Percentiles rank a stretch among this genome's conserved stretches.
Evolutionary conservation across 2,113 vertebrate species (phyloP).

Genomic region (Triplophysa siluroides): DNA sequence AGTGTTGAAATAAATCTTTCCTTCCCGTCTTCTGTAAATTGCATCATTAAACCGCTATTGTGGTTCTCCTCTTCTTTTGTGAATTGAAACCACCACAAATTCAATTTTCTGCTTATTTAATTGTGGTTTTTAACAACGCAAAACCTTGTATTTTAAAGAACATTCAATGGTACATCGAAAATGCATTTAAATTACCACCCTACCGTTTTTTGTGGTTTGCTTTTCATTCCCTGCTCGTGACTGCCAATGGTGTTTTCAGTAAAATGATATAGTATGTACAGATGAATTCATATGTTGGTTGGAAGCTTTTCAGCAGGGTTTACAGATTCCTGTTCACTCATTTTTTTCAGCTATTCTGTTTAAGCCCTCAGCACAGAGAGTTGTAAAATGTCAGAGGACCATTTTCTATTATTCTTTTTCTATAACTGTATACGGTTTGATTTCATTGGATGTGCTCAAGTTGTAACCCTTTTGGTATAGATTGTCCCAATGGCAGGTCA

Average conservation of each 20-base stretch:
- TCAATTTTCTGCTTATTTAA: not conserved
- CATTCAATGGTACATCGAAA: slow-evolving; percentile 1
- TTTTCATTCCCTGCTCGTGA: slow-evolving; percentile 54
- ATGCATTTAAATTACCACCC: not conserved
- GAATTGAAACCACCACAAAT: not conserved
- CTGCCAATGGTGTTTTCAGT: slow-evolving; percentile 78
- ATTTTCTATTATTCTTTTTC: slow-evolving; percentile 77
- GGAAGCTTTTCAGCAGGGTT: slow-evolving; percentile 68
- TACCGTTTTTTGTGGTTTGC: not conserved
- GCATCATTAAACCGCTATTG: not conserved
- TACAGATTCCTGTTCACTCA: slow-evolving; percentile 68
- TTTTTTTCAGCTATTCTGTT: slow-evolving; percentile 58
- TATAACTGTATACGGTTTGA: slow-evolving; percentile 74
- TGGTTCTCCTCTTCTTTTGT: not conserved
- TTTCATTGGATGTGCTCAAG: slow-evolving; percentile 81
- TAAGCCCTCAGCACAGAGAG: slow-evolving; percentile 68
- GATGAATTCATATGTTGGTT: slow-evolving; percentile 63
- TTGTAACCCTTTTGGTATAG: slow-evolving; percentile 82
- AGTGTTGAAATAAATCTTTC: not conserved
- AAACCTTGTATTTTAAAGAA: slow-evolving; percentile 1
- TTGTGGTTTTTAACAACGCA: not conserved
- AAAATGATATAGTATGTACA: slow-evolving; percentile 64
- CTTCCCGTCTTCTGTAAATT: not conserved
- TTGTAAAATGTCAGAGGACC: slow-evolving; percentile 80
- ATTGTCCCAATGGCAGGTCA: slow-evolving; percentile 82